phyloP scores from a whole-genome alignment of 2,888 invertebrate species.

The Schrankia costaestrigalis region DNA sequence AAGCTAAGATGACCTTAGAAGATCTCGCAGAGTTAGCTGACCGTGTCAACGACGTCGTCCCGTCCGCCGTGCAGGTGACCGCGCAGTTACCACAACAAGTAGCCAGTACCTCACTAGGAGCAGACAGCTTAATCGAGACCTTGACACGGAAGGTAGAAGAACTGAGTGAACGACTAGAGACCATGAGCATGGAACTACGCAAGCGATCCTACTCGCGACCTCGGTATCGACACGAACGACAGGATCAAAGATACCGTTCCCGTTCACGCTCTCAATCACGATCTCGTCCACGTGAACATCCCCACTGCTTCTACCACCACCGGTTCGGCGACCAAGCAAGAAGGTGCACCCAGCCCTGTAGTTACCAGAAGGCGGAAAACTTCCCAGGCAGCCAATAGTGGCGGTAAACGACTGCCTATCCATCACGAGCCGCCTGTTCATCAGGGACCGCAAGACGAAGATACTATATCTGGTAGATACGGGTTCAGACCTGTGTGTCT shows the following conservation, averaged over 20 bases:
- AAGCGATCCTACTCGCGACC: neutral
- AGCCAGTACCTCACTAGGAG: too few relatives aligned
- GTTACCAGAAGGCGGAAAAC: constrained; percentile 3
- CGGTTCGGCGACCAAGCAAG: neutral
- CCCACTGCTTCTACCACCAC: neutral
- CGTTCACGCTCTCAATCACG: neutral
- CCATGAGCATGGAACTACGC: neutral
- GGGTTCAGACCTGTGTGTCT: constrained; percentile 8
- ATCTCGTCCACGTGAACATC: neutral
- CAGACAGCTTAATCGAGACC: neutral
- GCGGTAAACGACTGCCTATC: constrained; percentile 7
- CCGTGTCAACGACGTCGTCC: constrained; percentile 1
- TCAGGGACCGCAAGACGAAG: constrained; percentile 7
- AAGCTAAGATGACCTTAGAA: neutral
- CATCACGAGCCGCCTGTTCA: constrained; percentile 9
- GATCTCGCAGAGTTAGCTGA: neutral
- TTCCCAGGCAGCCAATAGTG: constrained; percentile 6
- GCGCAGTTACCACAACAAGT: neutral
- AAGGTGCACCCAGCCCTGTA: constrained; percentile 1
- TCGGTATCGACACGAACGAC: too few relatives aligned
- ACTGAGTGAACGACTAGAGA: neutral
- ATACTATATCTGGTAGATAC: constrained; percentile 5
- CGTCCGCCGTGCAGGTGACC: too few relatives aligned
- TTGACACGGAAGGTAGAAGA: neutral
- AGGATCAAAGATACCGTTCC: neutral